Base-by-base conservation (phyloP, 1,140 invertebrate genomes). In the Parapsyche elsis region DNA sequence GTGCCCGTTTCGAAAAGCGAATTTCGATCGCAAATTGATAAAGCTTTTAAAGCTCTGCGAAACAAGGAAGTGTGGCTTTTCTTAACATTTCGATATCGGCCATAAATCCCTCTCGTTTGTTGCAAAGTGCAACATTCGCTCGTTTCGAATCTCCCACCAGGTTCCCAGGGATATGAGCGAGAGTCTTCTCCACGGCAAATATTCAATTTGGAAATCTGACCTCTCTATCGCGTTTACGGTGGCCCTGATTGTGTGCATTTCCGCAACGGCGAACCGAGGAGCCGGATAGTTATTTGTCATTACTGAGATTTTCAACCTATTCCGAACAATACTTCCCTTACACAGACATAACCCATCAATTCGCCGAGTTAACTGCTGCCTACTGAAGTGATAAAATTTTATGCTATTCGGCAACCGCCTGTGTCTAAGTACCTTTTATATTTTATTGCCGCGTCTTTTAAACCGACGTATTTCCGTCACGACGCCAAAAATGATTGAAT, bases 21-120 rank as follows among this genome's bases (percentile, higher is more conserved):
- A 73, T 73, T 73, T 73, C 38, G 71, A 73, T 73, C 45, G n/a
- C 45, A 73, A 73, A 73, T 73, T 73, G 71, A 73, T 73, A 73
- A 73, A 16, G 24, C 71, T n/a, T 7, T 73, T 45, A 73, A 46
- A 73, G 71, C 71, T 49, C 4, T n/a, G 64, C 38, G 44, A 73
- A 73, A 73, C 71, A 38, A 73, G 71, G 71, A 73, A 73, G 71
- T 73, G 26, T n/a, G 38, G 71, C 71, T 46, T 73, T 73, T 10
- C 23, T 16, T 16, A 73, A 46, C 71, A 67, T 73, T 73, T 73
- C 24, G 71, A 73, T 73, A 73, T 49, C 71, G 26, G 5, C 71
- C 38, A 73, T 73, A 73, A 73, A 73, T 73, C 71, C 71, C 38
- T 71, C 45, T 73, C 24, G 24, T n/a, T 24, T 73, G 38, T 73